Base-by-base conservation (phyloP, 2,888 invertebrate genomes). In the Gryllus longicercus region DNA sequence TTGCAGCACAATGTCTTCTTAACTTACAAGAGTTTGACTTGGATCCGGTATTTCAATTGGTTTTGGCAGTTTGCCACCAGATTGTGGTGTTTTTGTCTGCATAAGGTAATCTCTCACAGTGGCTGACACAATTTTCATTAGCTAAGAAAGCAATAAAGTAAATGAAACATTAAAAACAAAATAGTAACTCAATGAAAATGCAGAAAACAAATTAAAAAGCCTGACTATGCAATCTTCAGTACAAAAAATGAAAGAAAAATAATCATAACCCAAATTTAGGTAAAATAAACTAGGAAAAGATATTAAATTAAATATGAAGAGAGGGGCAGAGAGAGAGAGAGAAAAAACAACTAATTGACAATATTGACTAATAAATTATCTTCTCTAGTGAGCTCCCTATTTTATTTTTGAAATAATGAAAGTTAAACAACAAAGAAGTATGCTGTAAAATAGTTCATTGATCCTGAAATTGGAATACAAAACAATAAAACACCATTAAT, bases 81-180 rank as follows among this genome's bases (percentile, higher is more conserved):
- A 63, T 16, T 63, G 63, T 63, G 14, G 63, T 1, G n/a, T 63
- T 63, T 63, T 63, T 18, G 63, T 63, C 63, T 63, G 63, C 63
- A 63, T 63, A 18, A 63, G 63, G 63, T 63, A 63, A 63, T 63
- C 63, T 63, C 63, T 63, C 49, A 79, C 78, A 51, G 78, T 75
- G 74, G 78, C 78, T 11, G 81, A 51, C 77, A 81, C 79, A 78
- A 81, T 21, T 78, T 80, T 81, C 81, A 79, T 81, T 74, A 81
- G 50, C 81, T 81, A 77, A 63, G 63, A 23, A 79, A 76, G 75
- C 25, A 79, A 50, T 76, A 79, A 49, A 38, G 50, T 74, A 74
- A 74, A 77, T 77, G 50, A 77, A 77, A 77, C 49, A 77, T 77
- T 16, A 77, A 14, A 12, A 77, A 77, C 63, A 63, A 63, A 63